These are phyloP conservation scores for Aethina tumida DNA, from an alignment of 1,140 invertebrate genomes.

Conservation along the genomic window DNA sequence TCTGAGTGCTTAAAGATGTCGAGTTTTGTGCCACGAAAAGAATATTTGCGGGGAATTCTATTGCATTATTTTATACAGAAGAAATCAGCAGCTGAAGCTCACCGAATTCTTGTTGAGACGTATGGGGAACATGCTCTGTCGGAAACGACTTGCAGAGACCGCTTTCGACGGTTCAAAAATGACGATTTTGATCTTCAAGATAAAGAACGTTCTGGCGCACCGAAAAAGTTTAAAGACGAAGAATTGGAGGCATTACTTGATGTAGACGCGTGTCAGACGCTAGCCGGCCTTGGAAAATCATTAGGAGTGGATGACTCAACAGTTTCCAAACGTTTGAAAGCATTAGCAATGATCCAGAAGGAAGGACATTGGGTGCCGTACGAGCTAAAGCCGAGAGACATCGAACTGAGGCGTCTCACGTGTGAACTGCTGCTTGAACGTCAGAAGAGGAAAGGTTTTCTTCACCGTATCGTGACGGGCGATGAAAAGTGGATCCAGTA, in stretches of 20 bases:
- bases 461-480: slow-evolving; percentile 22
- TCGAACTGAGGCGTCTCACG: slow-evolving; percentile 20
- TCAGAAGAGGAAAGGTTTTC: slow-evolving; percentile 26
- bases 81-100: not conserved
- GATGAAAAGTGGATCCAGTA: slow-evolving; percentile 12
- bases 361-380: slow-evolving; percentile 28
- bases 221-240: slow-evolving; percentile 25
- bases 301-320: slow-evolving; percentile 16
- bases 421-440: slow-evolving; percentile 23
- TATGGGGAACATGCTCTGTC: slow-evolving; percentile 4
- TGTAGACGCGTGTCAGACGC: slow-evolving; percentile 22
- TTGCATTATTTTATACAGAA: too few relatives aligned
- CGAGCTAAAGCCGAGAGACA: slow-evolving; percentile 25
- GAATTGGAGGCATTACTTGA: slow-evolving; percentile 22
- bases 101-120: slow-evolving; percentile 3
- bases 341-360: slow-evolving; percentile 15
- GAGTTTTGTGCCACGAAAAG: too few relatives aligned
- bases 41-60: too few relatives aligned
- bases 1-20: too few relatives aligned
- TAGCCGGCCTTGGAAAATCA: slow-evolving; percentile 15
- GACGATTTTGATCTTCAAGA: slow-evolving; percentile 6
- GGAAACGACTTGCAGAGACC: slow-evolving; percentile 2
- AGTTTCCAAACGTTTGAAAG: slow-evolving; percentile 11
- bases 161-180: slow-evolving; percentile 5
- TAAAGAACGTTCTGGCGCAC: slow-evolving; percentile 1